Conservation (phyloP, 2,888 invertebrate genomes). For the Dasypogon diadema region DNA sequence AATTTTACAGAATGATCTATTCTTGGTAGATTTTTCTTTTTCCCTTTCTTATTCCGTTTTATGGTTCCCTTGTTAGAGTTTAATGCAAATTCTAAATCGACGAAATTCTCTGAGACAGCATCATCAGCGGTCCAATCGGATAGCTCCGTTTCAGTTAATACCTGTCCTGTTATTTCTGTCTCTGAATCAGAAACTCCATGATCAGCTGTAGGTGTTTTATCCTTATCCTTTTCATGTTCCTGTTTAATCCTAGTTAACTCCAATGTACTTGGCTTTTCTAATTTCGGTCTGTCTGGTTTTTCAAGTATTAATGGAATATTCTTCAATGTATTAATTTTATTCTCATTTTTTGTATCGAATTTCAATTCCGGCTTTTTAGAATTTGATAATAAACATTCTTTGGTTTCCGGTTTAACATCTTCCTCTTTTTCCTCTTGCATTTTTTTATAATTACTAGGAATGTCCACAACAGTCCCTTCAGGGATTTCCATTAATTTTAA, state of each 20-base stretch:
- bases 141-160: slow-evolving; percentile 86
- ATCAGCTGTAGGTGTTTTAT: slow-evolving; percentile 67
- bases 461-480: slow-evolving; percentile 61
- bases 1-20: slow-evolving; percentile 67
- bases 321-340: slow-evolving; percentile 68
- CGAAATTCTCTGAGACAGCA: slow-evolving; percentile 81
- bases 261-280: slow-evolving; percentile 63
- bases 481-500: slow-evolving; percentile 67
- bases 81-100: slow-evolving; percentile 74
- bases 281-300: slow-evolving; percentile 61
- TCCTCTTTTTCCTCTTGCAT: slow-evolving; percentile 40
- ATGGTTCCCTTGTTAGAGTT: slow-evolving; percentile 70
- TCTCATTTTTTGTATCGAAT: slow-evolving; percentile 68
- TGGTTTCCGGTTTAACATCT: neutral
- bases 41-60: slow-evolving; percentile 65
- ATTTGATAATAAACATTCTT: slow-evolving; percentile 54
- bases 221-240: slow-evolving; percentile 61
- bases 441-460: neutral
- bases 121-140: slow-evolving; percentile 91
- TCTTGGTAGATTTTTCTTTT: slow-evolving; percentile 60
- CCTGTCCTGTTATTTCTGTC: slow-evolving; percentile 78
- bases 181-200: slow-evolving; percentile 75
- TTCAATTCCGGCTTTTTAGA: slow-evolving; percentile 63
- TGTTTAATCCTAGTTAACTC: slow-evolving; percentile 58
- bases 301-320: slow-evolving; percentile 66